phyloP scores from a whole-genome alignment of 2,113 vertebrate species.

The Rhodinocichla rosea region DNA sequence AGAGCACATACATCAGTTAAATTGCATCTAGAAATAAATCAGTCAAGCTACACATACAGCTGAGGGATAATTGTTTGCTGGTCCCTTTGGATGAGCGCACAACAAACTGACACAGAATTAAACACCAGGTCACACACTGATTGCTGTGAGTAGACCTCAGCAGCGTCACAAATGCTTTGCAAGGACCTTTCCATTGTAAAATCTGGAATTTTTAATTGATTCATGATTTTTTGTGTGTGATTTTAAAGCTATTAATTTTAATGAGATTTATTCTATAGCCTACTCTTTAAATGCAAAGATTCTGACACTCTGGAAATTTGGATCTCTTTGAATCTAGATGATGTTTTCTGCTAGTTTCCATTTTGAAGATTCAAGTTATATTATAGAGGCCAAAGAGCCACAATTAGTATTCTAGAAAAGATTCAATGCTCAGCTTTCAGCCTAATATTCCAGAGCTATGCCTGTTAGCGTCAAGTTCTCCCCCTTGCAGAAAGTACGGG shows the following conservation, averaged over 20 bases:
- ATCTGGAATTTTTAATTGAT: background rate
- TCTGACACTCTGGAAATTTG: background rate
- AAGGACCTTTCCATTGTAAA: background rate
- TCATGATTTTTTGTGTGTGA: background rate
- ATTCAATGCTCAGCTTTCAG: background rate
- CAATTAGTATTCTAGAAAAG: background rate
- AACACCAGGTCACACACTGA: background rate
- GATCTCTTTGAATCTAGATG: background rate
- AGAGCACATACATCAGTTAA: background rate
- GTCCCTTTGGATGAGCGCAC: background rate
- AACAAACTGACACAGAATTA: background rate
- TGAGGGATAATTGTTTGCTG: background rate
- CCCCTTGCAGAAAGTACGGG: background rate
- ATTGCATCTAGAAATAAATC: background rate
- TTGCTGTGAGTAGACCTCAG: background rate
- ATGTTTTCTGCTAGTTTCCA: background rate
- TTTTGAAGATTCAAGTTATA: background rate
- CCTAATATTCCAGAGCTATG: background rate
- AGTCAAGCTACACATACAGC: background rate
- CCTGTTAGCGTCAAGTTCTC: rapidly evolving
- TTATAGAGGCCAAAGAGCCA: background rate
- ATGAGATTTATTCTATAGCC: background rate
- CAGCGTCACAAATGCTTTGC: background rate
- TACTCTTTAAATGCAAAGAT: background rate
- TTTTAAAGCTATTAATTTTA: background rate